These are phyloP conservation scores for Betta splendens DNA, from an alignment of 2,797 vertebrate genomes.

Conservation along the genomic window DNA sequence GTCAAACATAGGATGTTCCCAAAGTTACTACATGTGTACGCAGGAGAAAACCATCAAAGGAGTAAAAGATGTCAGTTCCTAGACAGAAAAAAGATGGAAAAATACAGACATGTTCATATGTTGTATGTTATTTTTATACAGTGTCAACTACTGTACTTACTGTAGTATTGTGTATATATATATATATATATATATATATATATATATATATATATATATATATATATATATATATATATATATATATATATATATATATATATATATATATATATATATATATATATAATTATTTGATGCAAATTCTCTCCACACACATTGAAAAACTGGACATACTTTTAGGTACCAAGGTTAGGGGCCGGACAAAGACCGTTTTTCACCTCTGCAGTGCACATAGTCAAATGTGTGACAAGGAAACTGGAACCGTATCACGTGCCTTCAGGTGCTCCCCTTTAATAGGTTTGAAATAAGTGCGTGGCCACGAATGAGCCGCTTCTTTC, in stretches of 20 bases:
- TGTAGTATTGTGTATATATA: too few relatives aligned
- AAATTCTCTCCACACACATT: too few relatives aligned
- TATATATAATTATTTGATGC: too few relatives aligned
- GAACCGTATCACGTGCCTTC: not conserved
- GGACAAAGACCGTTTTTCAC: not conserved
- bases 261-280: too few relatives aligned
- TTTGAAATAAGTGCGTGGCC: not conserved
- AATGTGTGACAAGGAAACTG: not conserved
- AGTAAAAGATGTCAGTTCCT: slow-evolving; percentile 18
- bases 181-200: too few relatives aligned
- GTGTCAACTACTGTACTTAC: too few relatives aligned
- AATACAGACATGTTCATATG: not conserved
- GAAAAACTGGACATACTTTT: not conserved
- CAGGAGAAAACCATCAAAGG: slow-evolving; percentile 10
- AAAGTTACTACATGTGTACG: slow-evolving; percentile 42
- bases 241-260: too few relatives aligned
- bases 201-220: too few relatives aligned
- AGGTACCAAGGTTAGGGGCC: not conserved
- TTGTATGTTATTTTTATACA: slow-evolving; percentile 34
- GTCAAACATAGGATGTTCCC: not conserved
- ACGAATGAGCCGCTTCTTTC: not conserved
- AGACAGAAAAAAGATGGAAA: not conserved
- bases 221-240: too few relatives aligned
- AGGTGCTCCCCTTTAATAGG: not conserved
- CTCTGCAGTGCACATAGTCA: not conserved